Evolutionary conservation across 1,140 invertebrate genomes (phyloP).

Genomic region (Heliconius melpomene): DNA sequence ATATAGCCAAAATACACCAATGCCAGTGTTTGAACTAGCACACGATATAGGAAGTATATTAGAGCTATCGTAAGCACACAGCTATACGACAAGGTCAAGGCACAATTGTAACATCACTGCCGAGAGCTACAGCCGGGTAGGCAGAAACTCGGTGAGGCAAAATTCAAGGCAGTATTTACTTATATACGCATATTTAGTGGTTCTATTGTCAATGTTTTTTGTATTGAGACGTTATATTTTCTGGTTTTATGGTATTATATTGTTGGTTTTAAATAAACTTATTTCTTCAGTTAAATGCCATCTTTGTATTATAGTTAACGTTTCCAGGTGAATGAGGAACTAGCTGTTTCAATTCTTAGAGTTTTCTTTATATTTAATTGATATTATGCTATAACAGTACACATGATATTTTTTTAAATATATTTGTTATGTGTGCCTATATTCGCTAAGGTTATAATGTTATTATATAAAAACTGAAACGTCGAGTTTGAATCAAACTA

Average conservation of each 20-base stretch:
- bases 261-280: not conserved
- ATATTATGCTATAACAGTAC: not conserved
- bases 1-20: not conserved
- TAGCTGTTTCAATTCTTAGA: not conserved
- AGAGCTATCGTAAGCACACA: slow-evolving; percentile 30
- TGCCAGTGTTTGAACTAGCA: slow-evolving; percentile 16
- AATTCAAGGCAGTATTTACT: not conserved
- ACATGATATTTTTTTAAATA: not conserved
- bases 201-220: not conserved
- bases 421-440: not conserved
- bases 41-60: slow-evolving; percentile 38
- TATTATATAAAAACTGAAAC: not conserved
- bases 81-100: slow-evolving; percentile 32
- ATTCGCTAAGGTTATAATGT: not conserved
- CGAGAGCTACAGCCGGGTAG: slow-evolving; percentile 14
- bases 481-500: slow-evolving; percentile 24
- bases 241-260: too few relatives aligned
- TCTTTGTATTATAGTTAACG: not conserved
- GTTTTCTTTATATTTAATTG: not conserved
- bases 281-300: not conserved
- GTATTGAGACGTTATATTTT: not conserved
- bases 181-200: not conserved
- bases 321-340: not conserved
- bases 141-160: slow-evolving; percentile 16
- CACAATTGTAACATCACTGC: slow-evolving; percentile 31